phyloP scores from a whole-genome alignment of 2,113 vertebrate species.

The Marmota flaviventris region DNA sequence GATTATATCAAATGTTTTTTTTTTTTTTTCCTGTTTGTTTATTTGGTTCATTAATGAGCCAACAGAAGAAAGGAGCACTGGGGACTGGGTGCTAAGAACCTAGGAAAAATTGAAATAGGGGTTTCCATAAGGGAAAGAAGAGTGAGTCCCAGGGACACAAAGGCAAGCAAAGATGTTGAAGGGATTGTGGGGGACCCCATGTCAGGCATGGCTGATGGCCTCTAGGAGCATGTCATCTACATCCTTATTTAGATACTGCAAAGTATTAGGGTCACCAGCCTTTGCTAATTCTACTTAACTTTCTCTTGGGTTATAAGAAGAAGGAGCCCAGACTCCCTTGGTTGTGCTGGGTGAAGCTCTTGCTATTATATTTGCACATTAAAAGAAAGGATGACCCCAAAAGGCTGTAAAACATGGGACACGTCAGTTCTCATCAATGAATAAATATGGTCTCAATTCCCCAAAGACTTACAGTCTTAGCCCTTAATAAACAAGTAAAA shows the following conservation, averaged over 20 bases:
- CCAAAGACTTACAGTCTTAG: not conserved
- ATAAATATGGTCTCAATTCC: not conserved
- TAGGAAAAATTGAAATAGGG: not conserved
- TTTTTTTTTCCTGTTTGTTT: not conserved
- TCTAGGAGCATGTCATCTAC: not conserved
- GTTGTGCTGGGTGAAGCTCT: not conserved
- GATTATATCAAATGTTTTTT: not conserved
- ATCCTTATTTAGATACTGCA: too few relatives aligned
- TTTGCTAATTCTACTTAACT: not conserved
- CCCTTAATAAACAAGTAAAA: not conserved
- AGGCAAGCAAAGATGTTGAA: rapidly evolving
- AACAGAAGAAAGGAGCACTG: not conserved
- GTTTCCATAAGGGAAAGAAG: not conserved
- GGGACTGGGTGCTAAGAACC: not conserved
- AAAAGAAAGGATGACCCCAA: not conserved
- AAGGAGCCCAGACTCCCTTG: not conserved
- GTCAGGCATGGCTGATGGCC: rapidly evolving
- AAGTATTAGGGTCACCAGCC: not conserved
- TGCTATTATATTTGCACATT: not conserved
- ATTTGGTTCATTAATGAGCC: not conserved
- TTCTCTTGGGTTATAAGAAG: not conserved
- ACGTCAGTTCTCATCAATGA: not conserved
- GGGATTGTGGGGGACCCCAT: not conserved
- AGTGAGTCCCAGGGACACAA: not conserved
- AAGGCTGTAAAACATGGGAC: not conserved